phyloP scores from a whole-genome alignment of 2,113 vertebrate genomes.

The Podocnemis expansa region DNA sequence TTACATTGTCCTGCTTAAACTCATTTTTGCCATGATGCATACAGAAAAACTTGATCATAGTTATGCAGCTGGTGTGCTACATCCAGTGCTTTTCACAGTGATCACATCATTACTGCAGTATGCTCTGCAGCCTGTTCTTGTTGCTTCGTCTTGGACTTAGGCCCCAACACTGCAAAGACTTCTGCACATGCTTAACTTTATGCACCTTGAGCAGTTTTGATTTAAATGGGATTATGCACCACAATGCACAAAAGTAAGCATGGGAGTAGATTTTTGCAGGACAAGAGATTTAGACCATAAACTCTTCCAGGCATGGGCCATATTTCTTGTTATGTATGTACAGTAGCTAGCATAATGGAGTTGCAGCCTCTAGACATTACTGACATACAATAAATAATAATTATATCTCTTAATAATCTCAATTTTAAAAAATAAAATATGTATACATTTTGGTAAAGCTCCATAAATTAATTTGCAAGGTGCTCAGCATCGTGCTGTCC shows the following conservation, averaged over 20 bases:
- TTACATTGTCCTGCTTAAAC: neutral
- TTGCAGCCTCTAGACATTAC: neutral
- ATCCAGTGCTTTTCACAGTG: neutral
- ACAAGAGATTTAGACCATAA: neutral
- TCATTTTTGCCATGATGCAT: neutral
- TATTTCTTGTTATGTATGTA: neutral
- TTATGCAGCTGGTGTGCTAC: neutral
- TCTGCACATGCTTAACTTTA: neutral
- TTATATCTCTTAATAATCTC: neutral
- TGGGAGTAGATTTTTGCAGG: neutral
- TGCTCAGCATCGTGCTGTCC: neutral
- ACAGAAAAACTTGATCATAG: neutral
- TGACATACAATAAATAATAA: neutral
- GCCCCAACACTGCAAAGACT: neutral
- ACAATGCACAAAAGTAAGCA: neutral
- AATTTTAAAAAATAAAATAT: neutral
- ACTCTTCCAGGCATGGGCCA: neutral
- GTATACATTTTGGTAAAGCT: constrained; percentile 9
- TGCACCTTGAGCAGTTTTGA: neutral
- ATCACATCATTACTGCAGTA: neutral
- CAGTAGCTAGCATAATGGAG: neutral
- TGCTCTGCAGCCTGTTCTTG: neutral
- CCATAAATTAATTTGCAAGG: neutral
- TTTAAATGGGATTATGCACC: neutral
- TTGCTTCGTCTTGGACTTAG: neutral